Evolutionary conservation across 1,140 invertebrate species (phyloP).

Genomic region (Aradophagus sp.): DNA sequence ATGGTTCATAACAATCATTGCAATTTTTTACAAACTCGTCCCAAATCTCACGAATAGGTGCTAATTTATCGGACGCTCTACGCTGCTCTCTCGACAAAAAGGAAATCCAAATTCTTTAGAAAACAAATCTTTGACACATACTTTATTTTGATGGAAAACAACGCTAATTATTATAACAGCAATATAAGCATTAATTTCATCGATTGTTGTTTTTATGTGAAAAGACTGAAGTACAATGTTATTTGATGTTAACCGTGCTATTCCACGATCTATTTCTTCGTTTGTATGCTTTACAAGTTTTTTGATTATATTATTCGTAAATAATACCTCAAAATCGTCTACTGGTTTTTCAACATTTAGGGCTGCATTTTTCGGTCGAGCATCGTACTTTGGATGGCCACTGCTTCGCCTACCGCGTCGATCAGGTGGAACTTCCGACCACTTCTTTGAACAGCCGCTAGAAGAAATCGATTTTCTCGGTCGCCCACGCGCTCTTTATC

Average conservation of each 20-base stretch:
- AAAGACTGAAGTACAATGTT: too few species aligned
- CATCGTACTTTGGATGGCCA: conserved; percentile 1
- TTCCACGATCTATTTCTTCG: conserved; percentile 2
- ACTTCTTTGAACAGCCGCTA: conserved; percentile 10
- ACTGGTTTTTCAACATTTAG: conserved; percentile 1
- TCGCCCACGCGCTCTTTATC: conserved; percentile 9
- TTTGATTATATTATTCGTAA: conserved; percentile 12
- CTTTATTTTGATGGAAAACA: conserved; percentile 13
- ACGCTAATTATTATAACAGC: too few species aligned
- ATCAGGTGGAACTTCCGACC: conserved; percentile 6
- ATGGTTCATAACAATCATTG: conserved; percentile 59
- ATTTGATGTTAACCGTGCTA: background rate
- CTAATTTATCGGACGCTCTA: conserved; percentile 9
- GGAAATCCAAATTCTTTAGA: conserved; percentile 8
- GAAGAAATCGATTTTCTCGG: conserved; percentile 13
- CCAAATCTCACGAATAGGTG: conserved; percentile 62
- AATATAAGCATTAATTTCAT: too few species aligned
- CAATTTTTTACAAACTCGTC: conserved; percentile 67
- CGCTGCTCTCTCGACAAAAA: conserved; percentile 22
- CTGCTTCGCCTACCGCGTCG: conserved; percentile 16
- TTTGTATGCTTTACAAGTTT: conserved; percentile 18
- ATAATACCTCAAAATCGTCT: conserved; percentile 15
- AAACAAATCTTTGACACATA: conserved; percentile 11
- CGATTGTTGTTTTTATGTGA: too few species aligned
- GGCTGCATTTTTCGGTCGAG: conserved; percentile 11